These are phyloP conservation scores for Laspeyria flexula DNA, from an alignment of 2,888 invertebrate genomes.

Conservation along the genomic window DNA sequence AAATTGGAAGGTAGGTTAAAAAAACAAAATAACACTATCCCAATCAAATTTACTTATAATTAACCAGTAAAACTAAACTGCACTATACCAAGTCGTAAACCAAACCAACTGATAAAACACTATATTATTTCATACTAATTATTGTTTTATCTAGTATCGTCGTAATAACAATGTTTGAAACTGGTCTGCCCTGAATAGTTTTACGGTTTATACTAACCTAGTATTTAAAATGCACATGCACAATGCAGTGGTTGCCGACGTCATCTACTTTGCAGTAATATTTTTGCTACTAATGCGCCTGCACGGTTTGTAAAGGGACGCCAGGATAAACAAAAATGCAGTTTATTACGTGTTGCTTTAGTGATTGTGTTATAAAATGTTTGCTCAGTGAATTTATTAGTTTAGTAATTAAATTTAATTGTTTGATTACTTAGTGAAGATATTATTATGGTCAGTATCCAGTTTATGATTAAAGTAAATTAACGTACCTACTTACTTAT, in stretches of 20 bases:
- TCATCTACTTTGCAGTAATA: constrained; percentile 84
- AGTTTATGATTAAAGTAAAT: neutral
- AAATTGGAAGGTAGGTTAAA: too few relatives aligned
- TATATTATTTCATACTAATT: constrained; percentile 13
- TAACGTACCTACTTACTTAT: too few relatives aligned
- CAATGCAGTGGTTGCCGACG: constrained; percentile 83
- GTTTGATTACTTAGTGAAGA: constrained; percentile 48
- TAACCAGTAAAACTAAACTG: too few relatives aligned
- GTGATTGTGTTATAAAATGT: constrained; percentile 58
- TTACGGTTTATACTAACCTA: constrained; percentile 72
- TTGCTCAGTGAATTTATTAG: constrained; percentile 45
- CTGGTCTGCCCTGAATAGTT: constrained; percentile 70
- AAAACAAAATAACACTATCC: neutral
- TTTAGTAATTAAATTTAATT: constrained; percentile 22
- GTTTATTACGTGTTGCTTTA: constrained; percentile 63
- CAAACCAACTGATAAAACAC: neutral
- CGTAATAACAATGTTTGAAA: constrained; percentile 37
- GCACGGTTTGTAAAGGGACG: constrained; percentile 73
- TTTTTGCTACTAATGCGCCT: constrained; percentile 82
- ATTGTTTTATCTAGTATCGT: constrained; percentile 19
- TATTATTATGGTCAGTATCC: constrained; percentile 34
- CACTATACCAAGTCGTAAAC: too few relatives aligned
- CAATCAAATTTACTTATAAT: too few relatives aligned
- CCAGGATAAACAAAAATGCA: constrained; percentile 77
- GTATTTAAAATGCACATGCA: constrained; percentile 82